Conservation (phyloP, 2,888 invertebrate species). For the Papilio protenor region DNA sequence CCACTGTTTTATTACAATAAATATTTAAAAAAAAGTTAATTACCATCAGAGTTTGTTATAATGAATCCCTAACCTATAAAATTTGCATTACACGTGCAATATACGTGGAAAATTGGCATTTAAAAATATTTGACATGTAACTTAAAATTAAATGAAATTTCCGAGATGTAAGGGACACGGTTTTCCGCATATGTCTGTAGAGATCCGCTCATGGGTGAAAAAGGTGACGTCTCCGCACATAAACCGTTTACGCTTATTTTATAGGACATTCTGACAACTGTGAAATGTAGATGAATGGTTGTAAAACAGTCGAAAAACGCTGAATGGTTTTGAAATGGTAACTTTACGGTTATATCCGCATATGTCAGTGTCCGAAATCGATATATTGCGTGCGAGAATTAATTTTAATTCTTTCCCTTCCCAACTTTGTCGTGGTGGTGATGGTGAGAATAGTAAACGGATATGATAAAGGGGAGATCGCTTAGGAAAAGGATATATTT, state of each 20-base stretch:
- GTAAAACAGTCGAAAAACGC: slow-evolving; percentile 39
- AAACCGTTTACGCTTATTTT: slow-evolving; percentile 43
- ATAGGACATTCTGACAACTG: slow-evolving; percentile 44
- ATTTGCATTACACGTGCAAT: not conserved
- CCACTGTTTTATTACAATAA: not conserved
- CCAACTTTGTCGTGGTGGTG: too few relatives aligned
- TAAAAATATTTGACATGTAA: not conserved
- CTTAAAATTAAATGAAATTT: not conserved
- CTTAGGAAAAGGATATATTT: too few relatives aligned
- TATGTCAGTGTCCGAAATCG: slow-evolving; percentile 1
- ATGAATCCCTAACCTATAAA: not conserved
- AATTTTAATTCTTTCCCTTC: too few relatives aligned
- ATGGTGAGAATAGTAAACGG: too few relatives aligned
- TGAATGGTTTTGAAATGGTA: slow-evolving; percentile 35
- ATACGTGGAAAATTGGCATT: too few relatives aligned
- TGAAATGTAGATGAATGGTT: slow-evolving; percentile 43
- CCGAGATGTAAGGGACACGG: not conserved
- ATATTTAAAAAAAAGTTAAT: not conserved
- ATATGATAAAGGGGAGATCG: too few relatives aligned
- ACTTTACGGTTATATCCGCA: slow-evolving; percentile 31
- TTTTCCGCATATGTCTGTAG: not conserved
- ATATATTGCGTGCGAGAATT: too few relatives aligned
- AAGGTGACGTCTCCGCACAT: slow-evolving; percentile 33
- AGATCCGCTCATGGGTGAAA: slow-evolving; percentile 30
- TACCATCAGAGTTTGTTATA: not conserved